Conservation (phyloP, 1,140 invertebrate genomes). For the Pentalonia nigronervosa region DNA sequence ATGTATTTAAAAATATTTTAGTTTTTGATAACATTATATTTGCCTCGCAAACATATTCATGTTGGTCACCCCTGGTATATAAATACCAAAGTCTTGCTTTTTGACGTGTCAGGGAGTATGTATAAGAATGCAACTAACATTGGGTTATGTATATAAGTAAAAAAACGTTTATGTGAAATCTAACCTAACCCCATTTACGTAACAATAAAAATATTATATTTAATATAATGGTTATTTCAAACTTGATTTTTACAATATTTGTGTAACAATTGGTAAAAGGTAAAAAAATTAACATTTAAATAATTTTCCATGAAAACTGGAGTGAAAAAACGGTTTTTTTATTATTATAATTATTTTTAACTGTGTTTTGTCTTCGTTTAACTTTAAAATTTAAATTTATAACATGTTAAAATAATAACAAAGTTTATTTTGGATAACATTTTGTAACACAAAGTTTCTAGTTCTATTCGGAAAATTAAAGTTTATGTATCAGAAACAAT, state of each 20-base stretch:
- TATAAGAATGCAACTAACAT: not conserved
- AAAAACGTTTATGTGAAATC: not conserved
- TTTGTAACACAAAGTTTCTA: not conserved
- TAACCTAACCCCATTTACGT: not conserved
- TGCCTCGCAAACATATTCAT: too few species aligned
- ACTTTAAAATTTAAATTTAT: not conserved
- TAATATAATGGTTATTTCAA: not conserved
- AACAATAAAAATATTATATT: not conserved
- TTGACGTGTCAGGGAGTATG: not conserved
- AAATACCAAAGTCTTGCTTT: not conserved
- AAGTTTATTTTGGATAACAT: not conserved
- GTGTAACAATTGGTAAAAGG: not conserved
- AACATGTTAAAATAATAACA: too few species aligned
- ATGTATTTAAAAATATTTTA: too few species aligned
- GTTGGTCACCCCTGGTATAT: too few species aligned
- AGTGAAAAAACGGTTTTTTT: not conserved
- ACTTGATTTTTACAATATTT: not conserved
- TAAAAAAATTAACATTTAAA: not conserved
- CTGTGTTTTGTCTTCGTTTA: not conserved
- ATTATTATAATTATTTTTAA: not conserved
- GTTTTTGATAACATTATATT: too few species aligned
- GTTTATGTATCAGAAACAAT: not conserved
- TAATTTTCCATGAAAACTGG: not conserved
- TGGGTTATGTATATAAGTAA: not conserved
- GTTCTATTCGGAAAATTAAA: not conserved